A percentile compares a stretch with the other conserved stretches of the same genome.
Conservation (phyloP, 1,140 invertebrate species). For the Drosophila orena region DNA sequence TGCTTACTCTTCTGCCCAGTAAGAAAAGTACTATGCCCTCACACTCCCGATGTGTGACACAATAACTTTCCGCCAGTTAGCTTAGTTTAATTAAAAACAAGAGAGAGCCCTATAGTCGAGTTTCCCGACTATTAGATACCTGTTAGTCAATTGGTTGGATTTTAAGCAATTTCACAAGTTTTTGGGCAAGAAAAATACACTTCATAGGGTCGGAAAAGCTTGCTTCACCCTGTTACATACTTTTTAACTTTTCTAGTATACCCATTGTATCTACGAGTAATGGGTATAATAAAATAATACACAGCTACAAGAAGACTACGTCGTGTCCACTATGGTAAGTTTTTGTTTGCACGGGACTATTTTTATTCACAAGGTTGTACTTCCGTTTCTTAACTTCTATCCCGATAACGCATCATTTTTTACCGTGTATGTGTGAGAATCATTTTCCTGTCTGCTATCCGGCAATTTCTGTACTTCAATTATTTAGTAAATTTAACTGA, state of each 20-base stretch:
- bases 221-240: too few relatives aligned
- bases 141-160: too few relatives aligned
- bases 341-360: conserved; percentile 69
- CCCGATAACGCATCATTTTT: conserved; percentile 5
- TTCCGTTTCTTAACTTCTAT: conserved; percentile 29
- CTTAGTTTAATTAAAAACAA: conserved; percentile 75
- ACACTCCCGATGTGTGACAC: conserved; percentile 40
- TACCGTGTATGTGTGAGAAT: conserved; percentile 6
- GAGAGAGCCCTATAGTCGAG: too few relatives aligned
- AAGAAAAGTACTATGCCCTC: conserved; percentile 6
- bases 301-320: conserved; percentile 16
- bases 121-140: too few relatives aligned
- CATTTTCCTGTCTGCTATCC: conserved; percentile 14
- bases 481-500: conserved; percentile 48
- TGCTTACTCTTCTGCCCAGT: conserved; percentile 60
- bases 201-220: too few relatives aligned
- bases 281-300: conserved; percentile 10
- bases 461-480: conserved; percentile 22
- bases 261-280: too few relatives aligned
- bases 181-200: too few relatives aligned
- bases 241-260: too few relatives aligned
- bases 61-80: conserved; percentile 65
- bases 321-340: conserved; percentile 59
- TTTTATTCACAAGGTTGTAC: conserved; percentile 71
- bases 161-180: too few relatives aligned